Percentiles rank a stretch among this genome's conserved stretches.
Conservation (phyloP, 2,113 vertebrate genomes). For the Zosterops lateralis region DNA sequence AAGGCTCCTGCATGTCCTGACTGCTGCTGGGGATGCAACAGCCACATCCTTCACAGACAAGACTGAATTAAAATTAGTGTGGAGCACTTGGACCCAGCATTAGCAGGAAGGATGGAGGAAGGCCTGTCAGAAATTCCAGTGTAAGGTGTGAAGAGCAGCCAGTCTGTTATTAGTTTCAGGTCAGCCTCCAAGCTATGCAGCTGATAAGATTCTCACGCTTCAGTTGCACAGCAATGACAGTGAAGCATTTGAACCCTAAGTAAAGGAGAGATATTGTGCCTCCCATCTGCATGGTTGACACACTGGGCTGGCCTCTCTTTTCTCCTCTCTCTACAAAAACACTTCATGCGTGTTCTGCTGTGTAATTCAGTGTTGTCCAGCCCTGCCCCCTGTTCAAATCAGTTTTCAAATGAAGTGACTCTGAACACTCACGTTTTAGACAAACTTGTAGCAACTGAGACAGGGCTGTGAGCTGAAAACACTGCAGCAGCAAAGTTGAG, state of each 20-base stretch:
- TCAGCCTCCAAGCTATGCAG: not conserved
- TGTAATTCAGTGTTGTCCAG: not conserved
- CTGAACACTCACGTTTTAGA: not conserved
- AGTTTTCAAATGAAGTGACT: not conserved
- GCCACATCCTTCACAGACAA: not conserved
- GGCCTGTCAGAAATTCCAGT: not conserved
- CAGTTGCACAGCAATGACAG: not conserved
- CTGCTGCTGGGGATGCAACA: not conserved
- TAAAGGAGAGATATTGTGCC: not conserved
- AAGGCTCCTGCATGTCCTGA: accelerated
- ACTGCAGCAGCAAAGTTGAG: not conserved
- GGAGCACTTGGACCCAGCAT: not conserved
- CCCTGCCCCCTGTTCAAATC: not conserved
- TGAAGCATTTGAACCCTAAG: not conserved
- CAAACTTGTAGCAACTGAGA: not conserved
- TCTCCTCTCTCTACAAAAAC: not conserved
- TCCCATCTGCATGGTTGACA: not conserved
- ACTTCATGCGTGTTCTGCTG: not conserved
- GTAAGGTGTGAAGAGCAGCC: not conserved
- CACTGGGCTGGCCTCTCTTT: not conserved
- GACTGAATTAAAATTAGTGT: not conserved
- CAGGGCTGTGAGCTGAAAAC: not conserved
- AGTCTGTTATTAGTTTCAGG: not conserved
- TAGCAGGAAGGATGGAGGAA: not conserved
- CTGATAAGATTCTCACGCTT: not conserved